phyloP scores from a whole-genome alignment of 2,888 invertebrate genomes.

The Amphipoea oculea region DNA sequence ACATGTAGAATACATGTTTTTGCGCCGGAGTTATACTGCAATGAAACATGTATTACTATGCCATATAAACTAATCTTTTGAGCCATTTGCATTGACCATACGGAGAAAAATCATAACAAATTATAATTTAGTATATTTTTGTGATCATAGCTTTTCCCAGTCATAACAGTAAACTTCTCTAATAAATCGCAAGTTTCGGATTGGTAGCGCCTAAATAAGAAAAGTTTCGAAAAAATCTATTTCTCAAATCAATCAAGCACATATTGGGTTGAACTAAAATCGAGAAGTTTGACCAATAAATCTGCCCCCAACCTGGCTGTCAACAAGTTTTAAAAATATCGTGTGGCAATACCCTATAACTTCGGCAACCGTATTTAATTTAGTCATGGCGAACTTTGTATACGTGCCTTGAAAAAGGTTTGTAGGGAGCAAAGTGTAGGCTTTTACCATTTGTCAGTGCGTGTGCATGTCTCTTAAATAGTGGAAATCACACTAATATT shows the following conservation, averaged over 20 bases:
- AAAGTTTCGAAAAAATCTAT: constrained; percentile 35
- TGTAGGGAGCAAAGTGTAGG: background rate
- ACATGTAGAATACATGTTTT: too few relatives aligned
- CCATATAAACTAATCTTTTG: background rate
- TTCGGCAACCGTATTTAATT: constrained; percentile 19
- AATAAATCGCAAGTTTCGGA: constrained; percentile 34
- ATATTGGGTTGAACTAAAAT: constrained; percentile 35
- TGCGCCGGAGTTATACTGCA: too few relatives aligned
- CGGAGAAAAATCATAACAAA: background rate
- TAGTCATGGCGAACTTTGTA: constrained; percentile 3
- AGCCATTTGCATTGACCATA: background rate
- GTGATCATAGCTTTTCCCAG: constrained; percentile 1
- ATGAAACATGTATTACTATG: background rate
- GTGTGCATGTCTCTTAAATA: background rate
- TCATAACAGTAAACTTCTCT: constrained; percentile 34
- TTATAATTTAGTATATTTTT: background rate
- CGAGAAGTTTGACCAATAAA: constrained; percentile 49
- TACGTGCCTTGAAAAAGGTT: background rate
- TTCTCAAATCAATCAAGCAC: constrained; percentile 38
- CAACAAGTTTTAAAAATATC: constrained; percentile 54
- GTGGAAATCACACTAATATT: too few relatives aligned
- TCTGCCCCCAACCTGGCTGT: constrained; percentile 29
- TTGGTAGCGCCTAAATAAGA: constrained; percentile 32
- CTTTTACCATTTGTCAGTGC: background rate
- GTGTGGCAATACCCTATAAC: constrained; percentile 5